Percentiles rank a stretch among this genome's conserved stretches.
These are phyloP conservation scores for Actinia equina DNA, from an alignment of 64 coral and sea anemone species.

Conservation along the genomic window DNA sequence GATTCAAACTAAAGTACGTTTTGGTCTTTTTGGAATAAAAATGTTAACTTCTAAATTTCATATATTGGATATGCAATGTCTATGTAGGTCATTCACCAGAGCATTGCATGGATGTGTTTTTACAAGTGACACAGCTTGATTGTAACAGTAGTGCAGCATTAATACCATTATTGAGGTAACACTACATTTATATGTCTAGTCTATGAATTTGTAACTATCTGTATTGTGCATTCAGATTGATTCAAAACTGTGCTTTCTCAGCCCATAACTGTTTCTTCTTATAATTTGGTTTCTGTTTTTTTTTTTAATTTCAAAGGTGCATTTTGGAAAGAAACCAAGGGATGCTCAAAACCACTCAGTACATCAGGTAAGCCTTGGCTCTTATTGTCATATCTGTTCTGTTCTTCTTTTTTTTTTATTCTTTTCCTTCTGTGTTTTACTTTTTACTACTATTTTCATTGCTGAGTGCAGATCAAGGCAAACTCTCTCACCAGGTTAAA, in stretches of 20 bases:
- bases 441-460: too few species aligned
- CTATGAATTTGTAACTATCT: too few species aligned
- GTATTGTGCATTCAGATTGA: too few species aligned
- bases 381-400: background rate
- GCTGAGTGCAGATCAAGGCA: background rate
- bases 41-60: background rate
- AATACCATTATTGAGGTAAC: constrained; percentile 11
- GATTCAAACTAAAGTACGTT: too few species aligned
- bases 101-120: constrained; percentile 13
- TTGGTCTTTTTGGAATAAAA: background rate
- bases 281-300: too few species aligned
- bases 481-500: background rate
- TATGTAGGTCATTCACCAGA: constrained; percentile 10
- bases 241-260: too few species aligned
- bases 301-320: background rate
- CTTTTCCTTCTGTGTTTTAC: background rate
- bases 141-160: background rate
- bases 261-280: too few species aligned
- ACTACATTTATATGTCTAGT: background rate
- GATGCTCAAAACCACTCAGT: background rate
- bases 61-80: background rate
- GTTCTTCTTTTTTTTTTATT: background rate
- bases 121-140: constrained; percentile 14
- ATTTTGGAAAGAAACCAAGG: constrained; percentile 18
- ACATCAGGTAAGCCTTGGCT: constrained; percentile 21